Percentiles rank a stretch among this genome's conserved stretches.
Conservation (phyloP, 2,797 vertebrate species). For the Varecia variegata region DNA sequence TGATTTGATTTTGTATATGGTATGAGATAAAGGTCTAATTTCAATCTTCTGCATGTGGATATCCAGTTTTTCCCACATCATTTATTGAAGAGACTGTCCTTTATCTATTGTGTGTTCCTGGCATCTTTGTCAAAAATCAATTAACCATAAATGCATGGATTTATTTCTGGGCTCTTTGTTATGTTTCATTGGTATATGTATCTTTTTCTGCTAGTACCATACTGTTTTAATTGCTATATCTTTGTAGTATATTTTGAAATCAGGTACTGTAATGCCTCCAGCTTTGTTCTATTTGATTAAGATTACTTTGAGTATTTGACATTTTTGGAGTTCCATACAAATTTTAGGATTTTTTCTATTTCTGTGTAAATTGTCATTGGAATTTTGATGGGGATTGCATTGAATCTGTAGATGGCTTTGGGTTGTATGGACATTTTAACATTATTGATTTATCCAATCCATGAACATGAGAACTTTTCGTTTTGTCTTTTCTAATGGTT, state of each 20-base stretch:
- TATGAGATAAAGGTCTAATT: background rate
- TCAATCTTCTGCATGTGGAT: background rate
- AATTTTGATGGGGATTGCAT: background rate
- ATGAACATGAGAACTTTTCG: background rate
- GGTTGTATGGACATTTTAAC: background rate
- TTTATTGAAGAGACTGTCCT: background rate
- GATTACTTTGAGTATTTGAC: background rate
- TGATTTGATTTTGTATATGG: background rate
- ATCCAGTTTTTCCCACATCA: background rate
- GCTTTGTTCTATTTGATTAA: background rate
- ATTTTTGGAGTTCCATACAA: background rate
- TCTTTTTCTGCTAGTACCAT: background rate
- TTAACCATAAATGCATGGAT: background rate
- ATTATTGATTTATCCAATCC: background rate
- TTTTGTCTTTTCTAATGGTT: background rate
- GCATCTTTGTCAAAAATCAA: background rate
- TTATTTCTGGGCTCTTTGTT: background rate
- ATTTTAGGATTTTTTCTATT: background rate
- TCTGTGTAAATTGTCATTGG: background rate
- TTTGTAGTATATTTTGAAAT: background rate
- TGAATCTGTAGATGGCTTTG: background rate
- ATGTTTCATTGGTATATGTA: background rate
- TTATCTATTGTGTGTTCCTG: background rate
- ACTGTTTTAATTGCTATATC: background rate
- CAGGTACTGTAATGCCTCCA: background rate